phyloP scores from a whole-genome alignment of 2,113 vertebrate species.

The Pseudopodoces humilis region DNA sequence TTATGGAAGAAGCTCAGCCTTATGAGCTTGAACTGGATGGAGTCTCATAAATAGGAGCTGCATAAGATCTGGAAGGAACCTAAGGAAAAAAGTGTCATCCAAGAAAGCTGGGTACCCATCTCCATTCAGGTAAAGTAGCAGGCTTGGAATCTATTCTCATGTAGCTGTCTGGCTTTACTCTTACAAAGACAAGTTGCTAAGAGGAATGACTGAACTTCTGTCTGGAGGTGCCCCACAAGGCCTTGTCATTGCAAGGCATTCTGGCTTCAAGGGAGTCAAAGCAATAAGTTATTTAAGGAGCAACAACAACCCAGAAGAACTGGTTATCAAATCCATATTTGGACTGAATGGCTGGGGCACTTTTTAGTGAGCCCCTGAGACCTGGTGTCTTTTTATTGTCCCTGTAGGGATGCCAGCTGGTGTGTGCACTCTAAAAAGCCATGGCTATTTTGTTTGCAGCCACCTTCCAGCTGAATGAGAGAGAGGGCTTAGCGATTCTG shows the following conservation, averaged over 20 bases:
- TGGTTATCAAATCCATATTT: neutral
- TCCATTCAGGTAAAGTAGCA: neutral
- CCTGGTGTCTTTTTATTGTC: neutral
- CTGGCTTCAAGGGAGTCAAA: neutral
- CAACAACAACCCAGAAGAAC: neutral
- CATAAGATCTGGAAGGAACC: neutral
- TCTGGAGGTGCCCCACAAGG: neutral
- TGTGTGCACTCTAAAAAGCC: neutral
- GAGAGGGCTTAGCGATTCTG: neutral
- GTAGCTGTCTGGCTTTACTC: neutral
- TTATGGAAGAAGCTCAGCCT: neutral
- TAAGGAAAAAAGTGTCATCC: neutral
- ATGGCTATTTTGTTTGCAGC: neutral
- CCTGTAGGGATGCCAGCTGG: neutral
- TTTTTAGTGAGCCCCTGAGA: neutral
- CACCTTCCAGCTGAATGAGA: neutral
- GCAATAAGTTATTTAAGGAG: neutral
- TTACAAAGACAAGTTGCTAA: neutral
- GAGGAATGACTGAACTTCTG: neutral
- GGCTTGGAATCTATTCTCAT: neutral
- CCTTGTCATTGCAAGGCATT: neutral
- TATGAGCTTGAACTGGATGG: neutral
- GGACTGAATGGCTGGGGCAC: neutral
- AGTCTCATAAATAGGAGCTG: neutral
- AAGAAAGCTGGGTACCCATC: neutral